These are phyloP conservation scores for Onychomys leucogaster DNA, from an alignment of 2,797 vertebrate species.

Conservation along the genomic window DNA sequence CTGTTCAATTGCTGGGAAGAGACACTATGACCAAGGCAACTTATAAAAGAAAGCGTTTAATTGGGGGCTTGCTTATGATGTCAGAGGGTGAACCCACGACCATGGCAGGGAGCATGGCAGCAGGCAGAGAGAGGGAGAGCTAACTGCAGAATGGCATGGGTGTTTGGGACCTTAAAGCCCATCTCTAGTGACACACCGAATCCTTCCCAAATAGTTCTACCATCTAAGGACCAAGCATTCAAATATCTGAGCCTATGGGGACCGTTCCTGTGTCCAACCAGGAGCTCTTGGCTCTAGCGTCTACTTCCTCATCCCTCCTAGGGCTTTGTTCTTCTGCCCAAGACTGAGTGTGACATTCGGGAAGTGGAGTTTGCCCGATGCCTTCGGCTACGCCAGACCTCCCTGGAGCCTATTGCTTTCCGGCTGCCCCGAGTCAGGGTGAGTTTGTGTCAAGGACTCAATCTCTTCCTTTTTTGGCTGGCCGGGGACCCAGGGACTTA, in stretches of 20 bases:
- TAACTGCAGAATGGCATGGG: background rate
- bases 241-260: background rate
- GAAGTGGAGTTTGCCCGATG: constrained; percentile 95
- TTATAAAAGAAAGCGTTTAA: background rate
- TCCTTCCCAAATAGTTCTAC: background rate
- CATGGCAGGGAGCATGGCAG: background rate
- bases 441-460: constrained; percentile 13
- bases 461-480: background rate
- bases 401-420: constrained; percentile 94
- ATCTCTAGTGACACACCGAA: background rate
- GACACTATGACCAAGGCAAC: background rate
- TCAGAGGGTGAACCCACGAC: background rate
- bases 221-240: background rate
- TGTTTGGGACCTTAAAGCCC: background rate
- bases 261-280: background rate
- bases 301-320: constrained; percentile 60
- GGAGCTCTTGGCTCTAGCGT: background rate
- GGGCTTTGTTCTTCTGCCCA: constrained; percentile 95
- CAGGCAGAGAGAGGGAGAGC: background rate
- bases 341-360: constrained; percentile 92
- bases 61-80: background rate
- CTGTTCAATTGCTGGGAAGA: background rate
- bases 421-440: constrained; percentile 95
- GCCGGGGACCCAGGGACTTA: background rate
- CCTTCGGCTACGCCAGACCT: constrained; percentile 92